These are phyloP conservation scores for Tauraco hartlaubi DNA, from an alignment of 2,797 vertebrate species.

Conservation along the genomic window DNA sequence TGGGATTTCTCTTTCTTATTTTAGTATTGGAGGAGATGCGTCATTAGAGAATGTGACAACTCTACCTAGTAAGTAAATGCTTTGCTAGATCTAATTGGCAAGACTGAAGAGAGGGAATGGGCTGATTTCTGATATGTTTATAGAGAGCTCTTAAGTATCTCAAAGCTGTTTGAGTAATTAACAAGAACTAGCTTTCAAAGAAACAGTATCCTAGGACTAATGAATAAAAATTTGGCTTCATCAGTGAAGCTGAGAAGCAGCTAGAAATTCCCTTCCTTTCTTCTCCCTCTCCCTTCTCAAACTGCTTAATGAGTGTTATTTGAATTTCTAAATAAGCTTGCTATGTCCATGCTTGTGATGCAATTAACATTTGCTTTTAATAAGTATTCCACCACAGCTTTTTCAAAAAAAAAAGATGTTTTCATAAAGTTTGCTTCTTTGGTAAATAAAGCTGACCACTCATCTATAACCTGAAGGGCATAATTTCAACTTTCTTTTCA, in stretches of 20 bases:
- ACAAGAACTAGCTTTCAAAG: neutral
- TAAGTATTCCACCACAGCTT: neutral
- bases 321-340: neutral
- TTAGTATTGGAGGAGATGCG: constrained; percentile 90
- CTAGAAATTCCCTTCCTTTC: neutral
- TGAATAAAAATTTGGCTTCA: neutral
- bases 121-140: neutral
- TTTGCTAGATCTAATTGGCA: neutral
- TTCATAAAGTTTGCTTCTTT: neutral
- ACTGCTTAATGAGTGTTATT: neutral
- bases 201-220: neutral
- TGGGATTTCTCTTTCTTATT: constrained; percentile 46
- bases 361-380: neutral
- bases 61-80: constrained; percentile 89
- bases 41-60: constrained; percentile 88
- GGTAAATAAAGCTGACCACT: neutral
- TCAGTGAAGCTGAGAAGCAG: neutral
- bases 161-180: neutral
- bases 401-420: neutral
- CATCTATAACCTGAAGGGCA: neutral
- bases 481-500: neutral
- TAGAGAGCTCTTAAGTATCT: neutral
- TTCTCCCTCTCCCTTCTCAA: neutral
- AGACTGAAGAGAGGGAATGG: neutral
- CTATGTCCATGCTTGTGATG: neutral